Percentiles rank a stretch among this genome's conserved stretches.
Evolutionary conservation across 2,888 invertebrate species (phyloP).

Genomic region (Dryobota labecula): DNA sequence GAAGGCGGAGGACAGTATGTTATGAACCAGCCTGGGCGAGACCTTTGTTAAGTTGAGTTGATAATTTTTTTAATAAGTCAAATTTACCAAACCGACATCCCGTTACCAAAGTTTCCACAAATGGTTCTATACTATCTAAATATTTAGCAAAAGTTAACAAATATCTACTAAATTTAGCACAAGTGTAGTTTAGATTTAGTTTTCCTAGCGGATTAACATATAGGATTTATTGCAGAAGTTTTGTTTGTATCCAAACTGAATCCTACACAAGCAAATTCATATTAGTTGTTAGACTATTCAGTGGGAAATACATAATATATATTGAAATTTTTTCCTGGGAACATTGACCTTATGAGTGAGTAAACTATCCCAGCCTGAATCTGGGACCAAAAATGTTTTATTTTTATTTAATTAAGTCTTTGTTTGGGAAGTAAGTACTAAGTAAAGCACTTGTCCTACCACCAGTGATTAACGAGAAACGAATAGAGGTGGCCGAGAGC

Average conservation of each 20-base stretch:
- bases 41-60: too few relatives aligned
- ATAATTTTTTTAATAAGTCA: too few relatives aligned
- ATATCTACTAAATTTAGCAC: conserved; percentile 20
- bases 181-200: conserved; percentile 28
- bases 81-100: conserved; percentile 1
- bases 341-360: neutral
- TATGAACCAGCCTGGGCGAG: too few relatives aligned
- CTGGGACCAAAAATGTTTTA: neutral
- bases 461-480: too few relatives aligned
- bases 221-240: conserved; percentile 57
- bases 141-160: conserved; percentile 17
- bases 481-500: too few relatives aligned
- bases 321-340: neutral
- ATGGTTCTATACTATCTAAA: conserved; percentile 16
- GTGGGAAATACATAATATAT: neutral
- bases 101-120: conserved; percentile 1
- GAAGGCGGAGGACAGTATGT: too few relatives aligned
- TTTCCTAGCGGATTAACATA: conserved; percentile 49
- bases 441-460: too few relatives aligned
- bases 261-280: conserved; percentile 30
- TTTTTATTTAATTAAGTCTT: too few relatives aligned
- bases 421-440: neutral
- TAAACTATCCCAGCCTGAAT: neutral
- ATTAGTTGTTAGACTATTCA: conserved; percentile 25
- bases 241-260: conserved; percentile 45